A percentile compares a stretch with the other conserved stretches of the same genome.
These are phyloP conservation scores for Oligia latruncula DNA, from an alignment of 2,888 invertebrate genomes.

Conservation along the genomic window DNA sequence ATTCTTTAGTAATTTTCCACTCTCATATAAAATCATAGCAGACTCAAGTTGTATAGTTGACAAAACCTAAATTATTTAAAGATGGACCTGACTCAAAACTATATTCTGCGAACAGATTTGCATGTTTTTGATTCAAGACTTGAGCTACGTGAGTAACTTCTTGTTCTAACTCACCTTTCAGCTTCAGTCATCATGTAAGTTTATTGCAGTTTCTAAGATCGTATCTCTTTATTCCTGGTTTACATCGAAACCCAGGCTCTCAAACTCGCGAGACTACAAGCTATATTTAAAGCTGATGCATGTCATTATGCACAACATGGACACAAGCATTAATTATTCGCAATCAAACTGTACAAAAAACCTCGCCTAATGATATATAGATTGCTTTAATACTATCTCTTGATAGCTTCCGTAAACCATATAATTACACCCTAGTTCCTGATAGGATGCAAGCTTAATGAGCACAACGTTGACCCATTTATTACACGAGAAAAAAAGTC, in stretches of 20 bases:
- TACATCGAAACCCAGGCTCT: conserved; percentile 1
- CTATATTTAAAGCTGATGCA: conserved; percentile 51
- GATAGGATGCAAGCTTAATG: conserved; percentile 62
- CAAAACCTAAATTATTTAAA: not conserved
- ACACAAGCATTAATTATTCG: conserved; percentile 63
- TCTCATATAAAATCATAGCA: not conserved
- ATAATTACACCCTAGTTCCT: conserved; percentile 67
- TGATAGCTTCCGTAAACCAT: conserved; percentile 65
- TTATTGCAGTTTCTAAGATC: no score
- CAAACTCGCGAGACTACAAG: conserved; percentile 9
- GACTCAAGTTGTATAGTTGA: not conserved
- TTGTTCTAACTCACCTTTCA: not conserved
- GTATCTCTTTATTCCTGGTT: not conserved
- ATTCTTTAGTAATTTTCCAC: not conserved
- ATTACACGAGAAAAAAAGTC: conserved; percentile 73
- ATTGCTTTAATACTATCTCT: conserved; percentile 61
- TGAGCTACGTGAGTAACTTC: not conserved
- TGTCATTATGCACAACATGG: conserved; percentile 51
- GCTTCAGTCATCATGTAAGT: not conserved
- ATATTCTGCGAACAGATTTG: not conserved
- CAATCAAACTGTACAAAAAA: conserved; percentile 60
- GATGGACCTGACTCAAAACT: not conserved
- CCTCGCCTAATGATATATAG: conserved; percentile 64
- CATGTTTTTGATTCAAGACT: not conserved
- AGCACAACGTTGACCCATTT: conserved; percentile 68